Conservation (phyloP, 2,888 invertebrate genomes). For the Temnothorax unifasciatus region DNA sequence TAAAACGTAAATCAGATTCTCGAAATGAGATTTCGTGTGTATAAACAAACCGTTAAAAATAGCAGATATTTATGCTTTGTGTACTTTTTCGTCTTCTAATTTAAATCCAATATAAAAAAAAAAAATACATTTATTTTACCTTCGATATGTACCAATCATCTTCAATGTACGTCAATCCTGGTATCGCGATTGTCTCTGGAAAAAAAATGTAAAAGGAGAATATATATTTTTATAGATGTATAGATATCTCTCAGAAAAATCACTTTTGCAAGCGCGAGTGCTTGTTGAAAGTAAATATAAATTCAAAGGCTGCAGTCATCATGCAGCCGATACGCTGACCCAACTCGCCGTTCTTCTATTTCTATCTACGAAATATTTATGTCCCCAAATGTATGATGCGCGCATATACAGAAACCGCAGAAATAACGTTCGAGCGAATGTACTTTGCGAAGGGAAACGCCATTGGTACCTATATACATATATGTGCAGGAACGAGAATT, state of each 20-base stretch:
- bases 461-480: constrained; percentile 4
- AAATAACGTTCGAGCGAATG: constrained; percentile 29
- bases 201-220: not conserved
- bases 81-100: not conserved
- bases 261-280: constrained; percentile 22
- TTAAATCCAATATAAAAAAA: not conserved
- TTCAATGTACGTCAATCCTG: not conserved
- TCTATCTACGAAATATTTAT: constrained; percentile 48
- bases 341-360: constrained; percentile 26
- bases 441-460: constrained; percentile 30
- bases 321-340: constrained; percentile 40
- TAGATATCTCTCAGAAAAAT: constrained; percentile 48
- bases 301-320: constrained; percentile 38
- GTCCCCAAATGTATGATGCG: not conserved
- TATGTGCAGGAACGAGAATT: constrained; percentile 14
- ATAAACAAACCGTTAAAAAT: not conserved
- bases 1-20: not conserved
- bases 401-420: constrained; percentile 32
- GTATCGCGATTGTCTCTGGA: not conserved
- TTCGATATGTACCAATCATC: not conserved
- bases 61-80: not conserved
- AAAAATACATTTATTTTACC: not conserved
- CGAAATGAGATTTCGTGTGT: not conserved
- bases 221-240: not conserved
- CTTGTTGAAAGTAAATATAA: constrained; percentile 28